Base-by-base conservation (phyloP, 2,888 invertebrate genomes). In the Clistopyga incitator region DNA sequence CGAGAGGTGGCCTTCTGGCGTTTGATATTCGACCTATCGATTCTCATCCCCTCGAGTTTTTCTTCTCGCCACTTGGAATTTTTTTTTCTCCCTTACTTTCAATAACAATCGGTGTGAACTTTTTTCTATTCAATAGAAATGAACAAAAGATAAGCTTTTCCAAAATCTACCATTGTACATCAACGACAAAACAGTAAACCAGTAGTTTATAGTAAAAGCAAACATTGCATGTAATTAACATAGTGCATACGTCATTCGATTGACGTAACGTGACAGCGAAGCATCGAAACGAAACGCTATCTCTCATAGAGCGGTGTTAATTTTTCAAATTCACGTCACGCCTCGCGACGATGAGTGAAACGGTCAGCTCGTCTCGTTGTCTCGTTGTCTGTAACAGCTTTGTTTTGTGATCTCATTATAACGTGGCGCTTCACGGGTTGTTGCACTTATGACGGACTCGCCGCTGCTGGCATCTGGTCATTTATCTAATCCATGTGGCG, bases 351-450 rank as follows among this genome's bases (percentile, higher is more conserved):
- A 79, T 50, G 71, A 81, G 84, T 78, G 65, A 70, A 78, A 77
- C 72, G 54, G 64, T 75, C 64, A 59, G 70, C 80, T 54, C 59
- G 67, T 61, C 42, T 71, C 64, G 65, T 61, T 70, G 61, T 77
- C 65, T 56, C 65, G 82, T 76, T 84, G 81, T 82, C 75, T 78
- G 78, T 78, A 82, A 84, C 71, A 84, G 81, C 85, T 88, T 82
- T 87, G 87, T 87, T 88, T 88, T 88, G 87, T 86, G 88, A 88
- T 88, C 88, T 89, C 90, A 87, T 89, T 89, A 89, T 89, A 88
- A 87, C 86, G 83, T 86, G 86, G 87, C 88, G 87, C 87, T 90
- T 89, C 87, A 89, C 88, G 88, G 89, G 85, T 89, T 87, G 90
- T 87, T 89, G 87, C 89, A 88, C 86, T 88, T 88, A 87, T 87